phyloP scores from a whole-genome alignment of 2,888 invertebrate species.

The Oxytorus armatus region DNA sequence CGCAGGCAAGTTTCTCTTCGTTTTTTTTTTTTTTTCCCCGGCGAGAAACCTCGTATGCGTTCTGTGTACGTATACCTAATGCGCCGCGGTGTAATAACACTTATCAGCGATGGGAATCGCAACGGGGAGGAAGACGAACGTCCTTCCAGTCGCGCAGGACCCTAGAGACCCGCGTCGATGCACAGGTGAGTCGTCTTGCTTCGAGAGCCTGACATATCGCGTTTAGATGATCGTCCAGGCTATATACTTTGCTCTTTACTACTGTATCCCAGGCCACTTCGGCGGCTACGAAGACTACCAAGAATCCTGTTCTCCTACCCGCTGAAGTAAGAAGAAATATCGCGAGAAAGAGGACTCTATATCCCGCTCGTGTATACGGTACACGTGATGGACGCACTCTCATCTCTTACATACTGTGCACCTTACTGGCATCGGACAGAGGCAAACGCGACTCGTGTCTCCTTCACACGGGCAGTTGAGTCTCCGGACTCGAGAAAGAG shows the following conservation, averaged over 20 bases:
- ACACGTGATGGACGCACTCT: conserved; percentile 50
- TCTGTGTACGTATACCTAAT: conserved; percentile 15
- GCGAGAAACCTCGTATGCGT: conserved; percentile 6
- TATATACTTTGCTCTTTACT: conserved; percentile 55
- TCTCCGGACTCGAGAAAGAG: conserved; percentile 42
- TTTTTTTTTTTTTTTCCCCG: conserved; percentile 8
- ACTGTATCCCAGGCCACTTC: conserved; percentile 35
- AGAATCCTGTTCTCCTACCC: conserved; percentile 41
- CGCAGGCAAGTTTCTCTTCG: conserved; percentile 25
- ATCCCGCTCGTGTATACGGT: conserved; percentile 31
- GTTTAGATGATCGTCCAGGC: conserved; percentile 64
- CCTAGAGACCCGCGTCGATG: conserved; percentile 57
- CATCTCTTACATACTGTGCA: conserved; percentile 43
- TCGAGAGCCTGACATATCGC: conserved; percentile 67
- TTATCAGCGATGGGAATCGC: conserved; percentile 61
- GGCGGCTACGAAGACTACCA: conserved; percentile 25
- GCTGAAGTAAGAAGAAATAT: conserved; percentile 50
- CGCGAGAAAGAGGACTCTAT: conserved; percentile 34
- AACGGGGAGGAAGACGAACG: conserved; percentile 64
- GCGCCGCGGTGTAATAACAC: conserved; percentile 37
- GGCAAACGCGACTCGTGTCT: conserved; percentile 38
- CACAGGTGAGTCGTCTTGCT: conserved; percentile 68
- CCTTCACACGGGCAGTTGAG: conserved; percentile 35
- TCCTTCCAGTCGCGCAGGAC: conserved; percentile 43
- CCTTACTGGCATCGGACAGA: conserved; percentile 19